Percentiles rank a stretch among this genome's conserved stretches.
Conservation (phyloP, 2,113 vertebrate genomes). For the Nothoprocta perdicaria region DNA sequence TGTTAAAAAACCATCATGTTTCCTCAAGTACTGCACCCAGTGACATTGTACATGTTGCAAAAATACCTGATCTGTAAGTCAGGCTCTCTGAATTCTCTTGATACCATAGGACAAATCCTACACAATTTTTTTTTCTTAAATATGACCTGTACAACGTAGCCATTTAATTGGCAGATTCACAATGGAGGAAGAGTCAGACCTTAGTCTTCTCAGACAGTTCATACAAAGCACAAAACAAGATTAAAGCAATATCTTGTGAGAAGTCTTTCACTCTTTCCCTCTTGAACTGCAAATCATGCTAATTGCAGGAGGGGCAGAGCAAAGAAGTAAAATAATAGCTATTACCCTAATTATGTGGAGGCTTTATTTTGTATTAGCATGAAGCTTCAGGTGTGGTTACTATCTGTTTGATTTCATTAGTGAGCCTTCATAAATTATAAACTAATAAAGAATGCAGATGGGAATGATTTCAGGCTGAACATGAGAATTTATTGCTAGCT, state of each 20-base stretch:
- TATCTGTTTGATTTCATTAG: constrained; percentile 59
- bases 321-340: constrained; percentile 61
- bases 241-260: not conserved
- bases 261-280: constrained; percentile 40
- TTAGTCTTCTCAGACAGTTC: not conserved
- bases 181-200: not conserved
- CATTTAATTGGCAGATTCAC: not conserved
- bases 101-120: not conserved
- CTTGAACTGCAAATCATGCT: constrained; percentile 11
- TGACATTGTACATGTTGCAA: not conserved
- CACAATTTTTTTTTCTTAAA: not conserved
- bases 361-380: constrained; percentile 31
- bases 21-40: not conserved
- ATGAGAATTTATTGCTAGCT: constrained; percentile 45
- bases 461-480: constrained; percentile 25
- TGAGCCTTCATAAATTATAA: constrained; percentile 46
- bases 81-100: not conserved
- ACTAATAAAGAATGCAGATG: constrained; percentile 43
- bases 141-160: not conserved
- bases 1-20: constrained; percentile 3
- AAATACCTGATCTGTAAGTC: not conserved
- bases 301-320: constrained; percentile 44
- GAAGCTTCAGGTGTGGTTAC: constrained; percentile 55
- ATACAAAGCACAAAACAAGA: not conserved
- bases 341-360: constrained; percentile 46